Conservation (phyloP, 1,140 invertebrate species). For the Euborellia annulipes region DNA sequence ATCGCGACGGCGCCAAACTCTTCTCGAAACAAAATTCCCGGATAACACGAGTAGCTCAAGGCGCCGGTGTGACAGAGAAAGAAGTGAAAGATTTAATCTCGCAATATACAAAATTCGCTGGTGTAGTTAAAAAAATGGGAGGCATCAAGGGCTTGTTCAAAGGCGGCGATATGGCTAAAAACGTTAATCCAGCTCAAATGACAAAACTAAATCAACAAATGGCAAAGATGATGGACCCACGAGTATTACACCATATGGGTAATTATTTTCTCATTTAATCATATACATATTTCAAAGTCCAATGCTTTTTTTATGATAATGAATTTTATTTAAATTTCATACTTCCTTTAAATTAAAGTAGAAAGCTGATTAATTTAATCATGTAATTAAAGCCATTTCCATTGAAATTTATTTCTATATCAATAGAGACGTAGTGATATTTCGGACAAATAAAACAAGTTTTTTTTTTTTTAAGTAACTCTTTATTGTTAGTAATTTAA, state of each 20-base stretch:
- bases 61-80: conserved; percentile 83
- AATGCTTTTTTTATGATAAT: too few relatives aligned
- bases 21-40: conserved; percentile 88
- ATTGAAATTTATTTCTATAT: too few relatives aligned
- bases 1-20: conserved; percentile 89
- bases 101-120: conserved; percentile 99
- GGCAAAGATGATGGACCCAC: conserved; percentile 99
- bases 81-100: conserved; percentile 96
- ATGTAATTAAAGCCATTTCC: too few relatives aligned
- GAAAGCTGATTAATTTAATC: too few relatives aligned
- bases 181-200: conserved; percentile 98
- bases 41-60: conserved; percentile 77
- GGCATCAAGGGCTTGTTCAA: conserved; percentile 98
- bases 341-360: too few relatives aligned
- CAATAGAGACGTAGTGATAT: too few relatives aligned
- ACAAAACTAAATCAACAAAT: conserved; percentile 98
- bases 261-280: too few relatives aligned
- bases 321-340: too few relatives aligned
- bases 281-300: too few relatives aligned
- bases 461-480: too few relatives aligned
- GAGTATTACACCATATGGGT: conserved; percentile 90
- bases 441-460: too few relatives aligned
- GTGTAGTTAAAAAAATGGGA: conserved; percentile 99
- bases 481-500: too few relatives aligned
- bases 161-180: conserved; percentile 95